These are phyloP conservation scores for Sterrhoptilus dennistouni DNA, from an alignment of 2,113 vertebrate species.

Conservation along the genomic window DNA sequence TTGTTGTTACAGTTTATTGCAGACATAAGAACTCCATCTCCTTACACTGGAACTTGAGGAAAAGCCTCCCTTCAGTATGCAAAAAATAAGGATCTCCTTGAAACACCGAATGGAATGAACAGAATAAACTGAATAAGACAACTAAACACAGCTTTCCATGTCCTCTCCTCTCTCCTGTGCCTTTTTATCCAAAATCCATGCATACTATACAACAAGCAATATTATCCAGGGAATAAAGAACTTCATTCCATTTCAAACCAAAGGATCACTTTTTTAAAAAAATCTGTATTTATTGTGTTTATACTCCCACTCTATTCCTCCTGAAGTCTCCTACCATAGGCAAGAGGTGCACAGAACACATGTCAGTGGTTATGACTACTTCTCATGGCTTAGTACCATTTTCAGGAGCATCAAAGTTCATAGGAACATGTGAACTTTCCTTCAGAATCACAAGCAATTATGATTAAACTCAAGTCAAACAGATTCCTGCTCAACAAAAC, in stretches of 20 bases:
- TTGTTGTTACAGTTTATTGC: background rate
- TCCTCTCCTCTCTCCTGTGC: background rate
- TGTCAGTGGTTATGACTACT: background rate
- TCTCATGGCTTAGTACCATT: background rate
- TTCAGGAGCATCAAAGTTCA: background rate
- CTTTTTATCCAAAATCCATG: background rate
- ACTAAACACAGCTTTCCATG: background rate
- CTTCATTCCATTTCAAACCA: background rate
- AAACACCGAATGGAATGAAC: background rate
- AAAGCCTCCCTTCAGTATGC: background rate
- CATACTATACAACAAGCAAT: background rate
- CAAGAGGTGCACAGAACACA: background rate
- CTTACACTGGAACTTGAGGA: background rate
- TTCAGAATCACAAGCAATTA: slow-evolving; percentile 10
- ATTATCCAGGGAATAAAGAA: background rate
- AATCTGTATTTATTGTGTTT: background rate
- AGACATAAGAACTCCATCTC: background rate
- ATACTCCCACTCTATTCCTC: background rate
- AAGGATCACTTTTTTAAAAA: background rate
- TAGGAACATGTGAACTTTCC: background rate
- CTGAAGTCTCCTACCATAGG: background rate
- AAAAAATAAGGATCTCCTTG: background rate
- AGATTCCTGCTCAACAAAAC: background rate
- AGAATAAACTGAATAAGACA: background rate
- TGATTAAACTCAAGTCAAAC: background rate